A percentile compares a stretch with the other conserved stretches of the same genome.
Conservation (phyloP, 1,140 invertebrate genomes). For the Magallana angulata region DNA sequence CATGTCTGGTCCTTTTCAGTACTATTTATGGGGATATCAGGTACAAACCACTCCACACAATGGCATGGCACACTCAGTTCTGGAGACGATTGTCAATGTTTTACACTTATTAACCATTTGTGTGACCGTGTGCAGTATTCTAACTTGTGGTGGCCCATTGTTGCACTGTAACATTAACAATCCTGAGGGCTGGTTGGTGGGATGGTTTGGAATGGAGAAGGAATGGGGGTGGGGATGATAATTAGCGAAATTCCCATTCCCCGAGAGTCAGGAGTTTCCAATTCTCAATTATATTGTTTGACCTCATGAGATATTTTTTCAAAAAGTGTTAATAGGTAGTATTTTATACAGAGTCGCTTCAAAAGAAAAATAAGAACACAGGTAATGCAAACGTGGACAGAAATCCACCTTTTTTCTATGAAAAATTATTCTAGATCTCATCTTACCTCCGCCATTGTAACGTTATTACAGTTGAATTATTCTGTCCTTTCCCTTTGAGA, state of each 20-base stretch:
- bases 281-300: too few relatives aligned
- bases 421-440: constrained; percentile 7
- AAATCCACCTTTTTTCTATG: background rate
- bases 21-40: constrained; percentile 30
- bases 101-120: constrained; percentile 25
- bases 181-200: too few relatives aligned
- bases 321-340: background rate
- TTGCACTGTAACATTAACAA: background rate
- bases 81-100: background rate
- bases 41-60: background rate
- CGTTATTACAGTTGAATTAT: background rate
- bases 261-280: too few relatives aligned
- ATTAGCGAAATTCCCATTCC: too few relatives aligned
- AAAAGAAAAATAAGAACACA: constrained; percentile 33
- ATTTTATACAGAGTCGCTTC: constrained; percentile 33
- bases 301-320: too few relatives aligned
- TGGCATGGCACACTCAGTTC: constrained; percentile 3
- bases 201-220: too few relatives aligned
- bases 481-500: background rate
- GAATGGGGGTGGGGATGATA: too few relatives aligned
- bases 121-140: constrained; percentile 21
- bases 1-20: constrained; percentile 20
- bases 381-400: background rate
- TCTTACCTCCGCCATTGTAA: background rate
- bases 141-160: background rate